Percentiles rank a stretch among this genome's conserved stretches.
Conservation (phyloP, 2,113 vertebrate genomes). For the Oriolus oriolus region DNA sequence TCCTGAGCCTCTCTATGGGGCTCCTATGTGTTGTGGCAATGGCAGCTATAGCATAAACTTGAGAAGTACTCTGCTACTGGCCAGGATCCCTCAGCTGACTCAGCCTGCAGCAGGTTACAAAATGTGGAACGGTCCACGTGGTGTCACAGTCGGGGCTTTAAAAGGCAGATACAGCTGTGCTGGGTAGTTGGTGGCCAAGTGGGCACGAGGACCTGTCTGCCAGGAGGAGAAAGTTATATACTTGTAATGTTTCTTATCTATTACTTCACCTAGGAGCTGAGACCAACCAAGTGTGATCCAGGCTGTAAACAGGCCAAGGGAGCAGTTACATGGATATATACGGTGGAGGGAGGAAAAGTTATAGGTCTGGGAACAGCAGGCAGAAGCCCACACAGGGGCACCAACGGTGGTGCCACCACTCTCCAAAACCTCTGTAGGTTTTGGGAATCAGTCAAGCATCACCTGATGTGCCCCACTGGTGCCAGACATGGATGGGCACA, state of each 20-base stretch:
- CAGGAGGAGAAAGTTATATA: background rate
- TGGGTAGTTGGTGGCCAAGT: background rate
- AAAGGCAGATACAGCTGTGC: background rate
- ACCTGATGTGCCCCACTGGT: background rate
- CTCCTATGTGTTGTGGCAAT: background rate
- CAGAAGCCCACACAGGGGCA: background rate
- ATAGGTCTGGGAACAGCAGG: background rate
- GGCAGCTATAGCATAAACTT: background rate
- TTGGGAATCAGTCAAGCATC: background rate
- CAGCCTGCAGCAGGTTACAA: background rate
- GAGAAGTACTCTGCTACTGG: background rate
- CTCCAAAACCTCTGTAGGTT: background rate
- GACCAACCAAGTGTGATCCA: background rate
- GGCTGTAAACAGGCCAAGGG: background rate
- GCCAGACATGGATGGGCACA: background rate
- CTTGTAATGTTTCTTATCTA: background rate
- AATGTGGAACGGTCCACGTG: background rate
- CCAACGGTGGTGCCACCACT: fast-evolving
- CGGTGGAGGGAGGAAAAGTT: background rate
- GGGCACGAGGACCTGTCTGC: background rate
- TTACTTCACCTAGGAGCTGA: background rate
- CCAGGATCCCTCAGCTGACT: background rate
- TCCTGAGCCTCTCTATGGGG: background rate
- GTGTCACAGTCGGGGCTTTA: background rate
- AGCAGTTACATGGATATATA: background rate